phyloP scores from a whole-genome alignment of 1,140 invertebrate species.

The Fopius arisanus region DNA sequence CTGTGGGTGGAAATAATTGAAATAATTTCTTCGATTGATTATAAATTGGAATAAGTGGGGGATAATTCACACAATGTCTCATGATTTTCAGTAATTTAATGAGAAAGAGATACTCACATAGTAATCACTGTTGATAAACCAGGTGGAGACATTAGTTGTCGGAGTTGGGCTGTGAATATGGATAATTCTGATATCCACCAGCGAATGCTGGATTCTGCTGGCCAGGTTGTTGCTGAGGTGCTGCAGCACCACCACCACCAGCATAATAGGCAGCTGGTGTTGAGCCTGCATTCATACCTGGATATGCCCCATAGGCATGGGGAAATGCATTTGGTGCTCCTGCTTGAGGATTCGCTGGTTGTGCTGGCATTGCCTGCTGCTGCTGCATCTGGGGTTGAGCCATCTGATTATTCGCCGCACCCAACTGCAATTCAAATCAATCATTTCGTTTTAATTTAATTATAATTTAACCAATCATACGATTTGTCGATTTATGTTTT shows the following conservation, averaged over 20 bases:
- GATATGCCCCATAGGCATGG: slow-evolving; percentile 59
- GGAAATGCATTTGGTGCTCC: slow-evolving; percentile 56
- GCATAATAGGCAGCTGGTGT: slow-evolving; percentile 57
- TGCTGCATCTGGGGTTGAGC: slow-evolving; percentile 57
- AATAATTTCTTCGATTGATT: too few species aligned
- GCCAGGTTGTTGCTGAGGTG: slow-evolving; percentile 50
- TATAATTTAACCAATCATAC: too few species aligned
- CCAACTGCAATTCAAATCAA: slow-evolving; percentile 43
- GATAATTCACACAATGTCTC: slow-evolving; percentile 27
- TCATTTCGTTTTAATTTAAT: too few species aligned
- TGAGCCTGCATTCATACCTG: slow-evolving; percentile 57
- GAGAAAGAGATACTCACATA: slow-evolving; percentile 46
- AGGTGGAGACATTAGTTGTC: slow-evolving; percentile 53
- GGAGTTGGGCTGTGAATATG: slow-evolving; percentile 59
- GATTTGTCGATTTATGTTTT: too few species aligned
- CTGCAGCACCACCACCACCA: slow-evolving; percentile 44
- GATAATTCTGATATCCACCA: slow-evolving; percentile 61
- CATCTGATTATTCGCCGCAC: slow-evolving; percentile 57
- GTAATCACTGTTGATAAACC: slow-evolving; percentile 9
- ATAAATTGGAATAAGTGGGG: slow-evolving; percentile 26
- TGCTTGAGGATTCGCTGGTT: slow-evolving; percentile 47
- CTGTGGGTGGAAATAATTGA: not conserved
- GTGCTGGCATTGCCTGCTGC: slow-evolving; percentile 47
- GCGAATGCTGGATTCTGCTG: slow-evolving; percentile 62
- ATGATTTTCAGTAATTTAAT: slow-evolving; percentile 2